Evolutionary conservation across 2,797 vertebrate species (phyloP).

Genomic region (Podargus strigoides): DNA sequence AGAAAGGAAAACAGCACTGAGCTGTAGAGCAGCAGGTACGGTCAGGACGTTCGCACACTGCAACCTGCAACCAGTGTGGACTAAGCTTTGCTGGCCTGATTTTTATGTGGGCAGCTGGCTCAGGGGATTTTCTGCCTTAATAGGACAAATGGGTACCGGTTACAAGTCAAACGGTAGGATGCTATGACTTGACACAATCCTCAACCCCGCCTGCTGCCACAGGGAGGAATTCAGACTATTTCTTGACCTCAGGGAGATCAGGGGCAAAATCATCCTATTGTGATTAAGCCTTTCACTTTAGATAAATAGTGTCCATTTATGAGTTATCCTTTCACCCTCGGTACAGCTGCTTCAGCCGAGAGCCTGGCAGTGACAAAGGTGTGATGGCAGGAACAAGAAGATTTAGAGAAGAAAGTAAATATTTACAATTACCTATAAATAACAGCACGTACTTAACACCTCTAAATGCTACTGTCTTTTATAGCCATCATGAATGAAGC

Average conservation of each 20-base stretch:
- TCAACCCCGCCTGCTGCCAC: background rate
- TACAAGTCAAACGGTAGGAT: background rate
- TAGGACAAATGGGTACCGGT: background rate
- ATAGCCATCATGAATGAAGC: background rate
- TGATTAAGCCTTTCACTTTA: background rate
- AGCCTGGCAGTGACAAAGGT: background rate
- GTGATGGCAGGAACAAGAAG: background rate
- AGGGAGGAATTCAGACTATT: background rate
- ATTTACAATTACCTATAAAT: background rate
- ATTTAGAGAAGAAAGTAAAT: background rate
- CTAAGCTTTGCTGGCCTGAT: background rate
- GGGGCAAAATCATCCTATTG: background rate
- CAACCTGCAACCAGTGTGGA: fast-evolving
- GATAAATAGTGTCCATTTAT: background rate
- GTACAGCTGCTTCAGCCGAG: background rate
- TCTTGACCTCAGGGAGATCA: background rate
- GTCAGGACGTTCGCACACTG: fast-evolving
- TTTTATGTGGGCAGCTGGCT: background rate
- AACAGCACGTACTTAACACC: background rate
- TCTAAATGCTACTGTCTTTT: background rate
- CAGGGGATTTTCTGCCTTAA: background rate
- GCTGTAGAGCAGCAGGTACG: background rate
- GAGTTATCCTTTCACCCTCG: background rate
- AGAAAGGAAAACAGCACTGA: background rate
- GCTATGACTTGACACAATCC: background rate